Percentiles rank a stretch among this genome's conserved stretches.
These are phyloP conservation scores for Folsomia manolachei DNA, from an alignment of 2,888 invertebrate species.

Conservation along the genomic window DNA sequence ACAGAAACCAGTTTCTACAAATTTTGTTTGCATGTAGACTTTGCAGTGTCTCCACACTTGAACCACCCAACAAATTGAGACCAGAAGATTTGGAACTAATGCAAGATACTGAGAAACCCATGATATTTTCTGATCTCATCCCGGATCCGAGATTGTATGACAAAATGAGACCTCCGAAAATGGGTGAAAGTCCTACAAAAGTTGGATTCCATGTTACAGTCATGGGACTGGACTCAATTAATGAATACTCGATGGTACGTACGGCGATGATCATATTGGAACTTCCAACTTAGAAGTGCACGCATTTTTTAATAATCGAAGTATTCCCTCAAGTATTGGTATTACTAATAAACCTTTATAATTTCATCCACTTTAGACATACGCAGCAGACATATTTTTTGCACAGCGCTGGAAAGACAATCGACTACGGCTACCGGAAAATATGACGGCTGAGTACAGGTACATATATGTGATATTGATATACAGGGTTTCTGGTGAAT, in stretches of 20 bases:
- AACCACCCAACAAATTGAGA: conserved; percentile 25
- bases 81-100: conserved; percentile 32
- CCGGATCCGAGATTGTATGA: conserved; percentile 75
- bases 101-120: conserved; percentile 32
- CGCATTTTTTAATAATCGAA: too few relatives aligned
- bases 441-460: conserved; percentile 86
- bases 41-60: conserved; percentile 20
- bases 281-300: too few relatives aligned
- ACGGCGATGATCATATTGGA: too few relatives aligned
- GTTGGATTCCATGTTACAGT: conserved; percentile 91
- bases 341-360: not conserved
- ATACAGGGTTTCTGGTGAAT: too few relatives aligned
- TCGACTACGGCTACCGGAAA: conserved; percentile 77
- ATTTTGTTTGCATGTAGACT: not conserved
- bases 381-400: conserved; percentile 87
- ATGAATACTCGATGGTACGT: conserved; percentile 93
- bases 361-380: conserved; percentile 61
- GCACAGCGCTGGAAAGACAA: conserved; percentile 93
- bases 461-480: too few relatives aligned
- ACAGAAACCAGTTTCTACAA: too few relatives aligned
- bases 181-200: conserved; percentile 79
- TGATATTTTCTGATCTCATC: conserved; percentile 41
- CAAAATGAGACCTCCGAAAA: conserved; percentile 90
- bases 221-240: conserved; percentile 92
- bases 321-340: not conserved